A percentile compares a stretch with the other conserved stretches of the same genome.
Conservation (phyloP, 2,797 vertebrate species). For the Protosalanx chinensis region DNA sequence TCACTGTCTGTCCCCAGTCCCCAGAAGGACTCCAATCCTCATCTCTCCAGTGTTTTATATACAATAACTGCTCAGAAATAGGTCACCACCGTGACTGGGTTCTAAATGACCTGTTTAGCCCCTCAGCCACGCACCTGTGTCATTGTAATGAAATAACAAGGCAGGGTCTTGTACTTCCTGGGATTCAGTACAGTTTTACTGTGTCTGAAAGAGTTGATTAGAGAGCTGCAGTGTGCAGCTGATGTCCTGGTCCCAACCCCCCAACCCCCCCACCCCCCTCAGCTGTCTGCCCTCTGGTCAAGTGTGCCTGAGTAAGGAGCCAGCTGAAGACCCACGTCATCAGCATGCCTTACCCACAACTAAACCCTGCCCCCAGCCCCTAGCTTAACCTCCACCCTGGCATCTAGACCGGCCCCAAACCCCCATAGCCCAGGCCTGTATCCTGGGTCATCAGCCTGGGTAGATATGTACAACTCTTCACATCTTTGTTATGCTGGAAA, state of each 20-base stretch:
- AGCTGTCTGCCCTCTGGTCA: conserved; percentile 5
- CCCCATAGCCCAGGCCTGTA: not conserved
- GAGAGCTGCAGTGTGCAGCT: not conserved
- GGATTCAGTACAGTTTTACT: no score
- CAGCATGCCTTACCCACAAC: not conserved
- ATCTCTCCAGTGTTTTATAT: no score
- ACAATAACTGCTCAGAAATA: not conserved
- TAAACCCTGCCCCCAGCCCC: not conserved
- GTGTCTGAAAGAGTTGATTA: not conserved
- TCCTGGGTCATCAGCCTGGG: no score
- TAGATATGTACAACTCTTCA: not conserved
- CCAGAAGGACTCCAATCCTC: no score
- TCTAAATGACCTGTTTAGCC: not conserved
- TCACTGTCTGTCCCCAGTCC: no score
- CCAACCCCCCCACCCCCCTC: not conserved
- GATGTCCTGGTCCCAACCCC: not conserved
- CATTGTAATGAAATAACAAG: not conserved
- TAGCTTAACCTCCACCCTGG: not conserved
- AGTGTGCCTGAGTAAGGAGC: not conserved
- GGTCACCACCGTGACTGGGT: not conserved
- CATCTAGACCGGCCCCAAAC: not conserved
- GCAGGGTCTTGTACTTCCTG: not conserved
- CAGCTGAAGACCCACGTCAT: not conserved
- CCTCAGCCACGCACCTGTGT: not conserved
- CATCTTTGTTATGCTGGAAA: no score